These are phyloP conservation scores for Podarcis raffonei DNA, from an alignment of 2,113 vertebrate species.

Conservation along the genomic window DNA sequence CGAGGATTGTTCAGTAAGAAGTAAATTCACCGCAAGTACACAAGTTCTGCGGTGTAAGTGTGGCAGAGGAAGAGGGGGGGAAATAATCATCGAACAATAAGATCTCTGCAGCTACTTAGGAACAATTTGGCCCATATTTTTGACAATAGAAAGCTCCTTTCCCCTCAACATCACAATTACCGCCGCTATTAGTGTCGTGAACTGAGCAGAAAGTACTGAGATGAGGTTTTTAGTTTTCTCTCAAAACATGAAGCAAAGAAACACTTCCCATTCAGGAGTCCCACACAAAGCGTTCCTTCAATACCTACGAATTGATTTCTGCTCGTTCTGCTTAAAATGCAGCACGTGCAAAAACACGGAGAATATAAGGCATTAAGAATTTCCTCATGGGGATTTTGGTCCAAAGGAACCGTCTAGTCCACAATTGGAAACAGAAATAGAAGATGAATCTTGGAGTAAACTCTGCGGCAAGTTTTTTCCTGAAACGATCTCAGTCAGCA, in stretches of 20 bases:
- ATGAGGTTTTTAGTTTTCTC: conserved; percentile 52
- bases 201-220: conserved; percentile 51
- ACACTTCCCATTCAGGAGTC: conserved; percentile 28
- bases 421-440: too few species aligned
- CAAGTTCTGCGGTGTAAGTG: conserved; percentile 41
- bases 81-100: conserved; percentile 10
- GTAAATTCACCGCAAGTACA: conserved; percentile 36
- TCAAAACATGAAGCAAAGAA: conserved; percentile 45
- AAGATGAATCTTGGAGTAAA: too few species aligned
- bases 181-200: conserved; percentile 68
- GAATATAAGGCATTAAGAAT: not conserved
- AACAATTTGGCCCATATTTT: conserved; percentile 60
- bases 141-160: conserved; percentile 46
- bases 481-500: too few species aligned
- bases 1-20: conserved; percentile 44
- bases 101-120: conserved; percentile 50
- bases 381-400: not conserved
- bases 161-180: conserved; percentile 50
- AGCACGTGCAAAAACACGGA: not conserved
- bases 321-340: not conserved
- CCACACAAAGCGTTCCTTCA: conserved; percentile 5
- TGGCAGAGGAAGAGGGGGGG: not conserved
- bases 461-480: too few species aligned
- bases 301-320: conserved; percentile 16
- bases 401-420: too few species aligned